Evolutionary conservation across 2,113 vertebrate genomes (phyloP).

Genomic region (Melanocharis versteri): DNA sequence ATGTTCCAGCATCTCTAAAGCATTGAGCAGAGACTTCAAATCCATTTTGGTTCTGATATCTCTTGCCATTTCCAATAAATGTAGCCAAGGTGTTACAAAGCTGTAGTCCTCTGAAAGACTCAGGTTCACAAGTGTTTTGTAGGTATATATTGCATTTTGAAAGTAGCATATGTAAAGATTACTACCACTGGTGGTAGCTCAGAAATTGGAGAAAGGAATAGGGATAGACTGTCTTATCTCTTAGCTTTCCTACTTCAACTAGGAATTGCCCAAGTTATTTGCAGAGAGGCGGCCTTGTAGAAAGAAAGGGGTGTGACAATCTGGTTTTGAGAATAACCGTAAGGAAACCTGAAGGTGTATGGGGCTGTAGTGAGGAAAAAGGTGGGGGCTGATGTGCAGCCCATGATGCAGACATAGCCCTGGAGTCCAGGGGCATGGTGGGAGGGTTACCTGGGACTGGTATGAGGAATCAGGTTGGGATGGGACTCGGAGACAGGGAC

Average conservation of each 20-base stretch:
- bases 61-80: neutral
- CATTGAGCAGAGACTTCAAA: neutral
- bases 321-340: neutral
- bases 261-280: neutral
- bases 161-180: neutral
- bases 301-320: neutral
- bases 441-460: neutral
- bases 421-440: neutral
- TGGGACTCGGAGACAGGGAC: neutral
- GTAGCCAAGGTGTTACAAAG: neutral
- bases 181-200: neutral
- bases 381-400: neutral
- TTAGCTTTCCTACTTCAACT: neutral
- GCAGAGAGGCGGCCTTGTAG: neutral
- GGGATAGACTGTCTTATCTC: neutral
- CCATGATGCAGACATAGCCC: accelerated
- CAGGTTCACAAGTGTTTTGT: neutral
- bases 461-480: neutral
- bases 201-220: neutral
- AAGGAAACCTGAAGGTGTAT: neutral
- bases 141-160: neutral
- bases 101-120: neutral
- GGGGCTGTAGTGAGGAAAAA: neutral
- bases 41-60: neutral
- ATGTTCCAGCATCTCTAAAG: neutral